phyloP scores from a whole-genome alignment of 2,888 invertebrate genomes.

The Plemyria rubiginata region DNA sequence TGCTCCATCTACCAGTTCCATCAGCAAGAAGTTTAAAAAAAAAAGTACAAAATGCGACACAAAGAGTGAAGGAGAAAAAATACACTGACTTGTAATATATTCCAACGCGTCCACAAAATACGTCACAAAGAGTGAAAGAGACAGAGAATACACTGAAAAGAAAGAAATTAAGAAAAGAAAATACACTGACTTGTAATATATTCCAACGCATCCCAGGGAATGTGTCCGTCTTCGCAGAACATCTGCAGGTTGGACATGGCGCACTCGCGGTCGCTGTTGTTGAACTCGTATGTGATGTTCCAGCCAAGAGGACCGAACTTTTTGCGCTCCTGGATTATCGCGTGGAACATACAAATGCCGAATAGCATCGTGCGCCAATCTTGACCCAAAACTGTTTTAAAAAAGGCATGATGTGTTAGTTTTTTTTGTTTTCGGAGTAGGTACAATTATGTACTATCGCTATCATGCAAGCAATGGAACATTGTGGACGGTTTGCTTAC shows the following conservation, averaged over 20 bases:
- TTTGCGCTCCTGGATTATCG: slow-evolving; percentile 95
- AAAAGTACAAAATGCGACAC: too few species aligned
- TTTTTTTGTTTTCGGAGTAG: too few species aligned
- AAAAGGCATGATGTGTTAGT: neutral
- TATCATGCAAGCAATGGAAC: too few species aligned
- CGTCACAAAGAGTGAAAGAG: too few species aligned
- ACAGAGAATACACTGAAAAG: too few species aligned
- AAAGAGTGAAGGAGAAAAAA: too few species aligned
- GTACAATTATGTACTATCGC: too few species aligned
- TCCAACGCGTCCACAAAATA: slow-evolving; percentile 95
- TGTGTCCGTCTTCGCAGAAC: slow-evolving; percentile 88
- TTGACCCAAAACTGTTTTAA: slow-evolving; percentile 81
- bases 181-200: slow-evolving; percentile 92
- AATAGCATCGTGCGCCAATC: slow-evolving; percentile 91
- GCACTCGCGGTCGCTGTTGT: slow-evolving; percentile 96
- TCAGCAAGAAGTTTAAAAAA: too few species aligned
- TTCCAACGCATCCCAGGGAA: slow-evolving; percentile 96
- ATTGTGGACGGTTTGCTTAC: too few species aligned
- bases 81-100: slow-evolving; percentile 91
- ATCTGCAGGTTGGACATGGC: slow-evolving; percentile 94
- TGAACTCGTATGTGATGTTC: slow-evolving; percentile 97
- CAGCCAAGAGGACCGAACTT: slow-evolving; percentile 96
- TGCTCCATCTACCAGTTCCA: too few species aligned
- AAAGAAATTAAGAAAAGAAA: too few species aligned
- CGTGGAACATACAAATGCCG: slow-evolving; percentile 96